A percentile compares a stretch with the other conserved stretches of the same genome.
phyloP scores from a whole-genome alignment of 23 tunicate genomes.

The Phallusia fumigata region DNA sequence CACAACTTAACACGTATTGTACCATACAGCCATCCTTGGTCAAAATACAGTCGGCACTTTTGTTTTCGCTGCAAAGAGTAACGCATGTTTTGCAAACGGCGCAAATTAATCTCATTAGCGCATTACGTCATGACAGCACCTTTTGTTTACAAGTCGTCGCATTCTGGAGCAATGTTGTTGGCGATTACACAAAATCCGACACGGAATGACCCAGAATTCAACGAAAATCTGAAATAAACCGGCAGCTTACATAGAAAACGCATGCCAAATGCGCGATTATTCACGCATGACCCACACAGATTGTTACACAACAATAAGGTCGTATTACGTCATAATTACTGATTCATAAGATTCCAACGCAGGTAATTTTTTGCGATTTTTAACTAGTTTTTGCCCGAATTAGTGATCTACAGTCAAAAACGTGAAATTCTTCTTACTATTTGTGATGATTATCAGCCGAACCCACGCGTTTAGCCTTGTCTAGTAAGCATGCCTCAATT shows the following conservation, averaged over 20 bases:
- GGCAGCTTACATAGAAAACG: background rate
- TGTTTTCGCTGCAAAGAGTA: too few species aligned
- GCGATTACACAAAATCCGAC: slow-evolving; percentile 7
- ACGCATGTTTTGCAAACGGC: too few species aligned
- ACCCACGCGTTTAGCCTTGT: background rate
- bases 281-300: background rate
- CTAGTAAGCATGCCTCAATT: background rate
- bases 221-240: background rate
- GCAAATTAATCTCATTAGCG: too few species aligned
- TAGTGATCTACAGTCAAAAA: background rate
- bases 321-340: background rate
- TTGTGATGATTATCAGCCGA: background rate
- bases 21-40: too few species aligned
- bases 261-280: background rate
- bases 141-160: background rate
- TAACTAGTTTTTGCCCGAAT: background rate
- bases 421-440: background rate
- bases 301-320: background rate
- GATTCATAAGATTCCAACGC: background rate
- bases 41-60: too few species aligned
- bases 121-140: too few species aligned
- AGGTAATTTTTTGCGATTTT: background rate
- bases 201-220: background rate
- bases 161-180: background rate
- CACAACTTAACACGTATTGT: too few species aligned